Conservation (phyloP, 2,888 invertebrate genomes). For the Ophion ventricosus region DNA sequence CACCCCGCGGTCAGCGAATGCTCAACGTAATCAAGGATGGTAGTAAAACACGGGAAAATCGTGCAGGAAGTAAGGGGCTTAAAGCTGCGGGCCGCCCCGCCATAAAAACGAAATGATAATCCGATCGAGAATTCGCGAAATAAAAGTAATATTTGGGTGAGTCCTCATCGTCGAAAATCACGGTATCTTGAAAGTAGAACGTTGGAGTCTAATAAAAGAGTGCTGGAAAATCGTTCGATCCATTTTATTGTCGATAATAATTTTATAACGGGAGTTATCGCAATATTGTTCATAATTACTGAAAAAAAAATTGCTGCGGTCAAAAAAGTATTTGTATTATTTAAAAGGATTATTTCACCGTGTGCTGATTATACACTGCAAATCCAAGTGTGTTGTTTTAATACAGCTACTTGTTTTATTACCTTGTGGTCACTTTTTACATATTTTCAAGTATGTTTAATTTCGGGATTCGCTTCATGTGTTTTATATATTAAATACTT, state of each 20-base stretch:
- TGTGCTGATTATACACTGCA: too few species aligned
- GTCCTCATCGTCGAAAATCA: not conserved
- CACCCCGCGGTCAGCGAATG: slow-evolving; percentile 6
- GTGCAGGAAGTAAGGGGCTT: not conserved
- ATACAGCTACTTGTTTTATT: too few species aligned
- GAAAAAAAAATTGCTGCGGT: too few species aligned
- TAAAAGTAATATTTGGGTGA: slow-evolving; percentile 28
- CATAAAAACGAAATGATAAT: slow-evolving; percentile 43
- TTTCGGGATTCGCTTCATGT: too few species aligned
- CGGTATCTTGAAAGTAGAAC: not conserved
- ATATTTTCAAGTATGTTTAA: too few species aligned
- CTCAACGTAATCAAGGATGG: slow-evolving; percentile 37
- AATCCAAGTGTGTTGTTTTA: too few species aligned
- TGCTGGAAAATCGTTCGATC: not conserved
- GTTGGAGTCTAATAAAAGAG: not conserved
- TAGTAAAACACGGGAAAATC: slow-evolving; percentile 32
- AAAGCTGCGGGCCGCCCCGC: not conserved
- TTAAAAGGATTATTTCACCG: too few species aligned
- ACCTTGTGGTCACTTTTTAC: too few species aligned
- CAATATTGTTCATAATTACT: not conserved
- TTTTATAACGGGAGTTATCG: not conserved
- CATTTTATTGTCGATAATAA: not conserved
- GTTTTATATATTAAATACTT: too few species aligned
- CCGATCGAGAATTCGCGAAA: slow-evolving; percentile 22
- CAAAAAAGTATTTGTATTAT: too few species aligned